Evolutionary conservation across 2,113 vertebrate genomes (phyloP), one percentile per base, ranked within the genome.

Genomic region (Istiophorus platypterus): DNA sequence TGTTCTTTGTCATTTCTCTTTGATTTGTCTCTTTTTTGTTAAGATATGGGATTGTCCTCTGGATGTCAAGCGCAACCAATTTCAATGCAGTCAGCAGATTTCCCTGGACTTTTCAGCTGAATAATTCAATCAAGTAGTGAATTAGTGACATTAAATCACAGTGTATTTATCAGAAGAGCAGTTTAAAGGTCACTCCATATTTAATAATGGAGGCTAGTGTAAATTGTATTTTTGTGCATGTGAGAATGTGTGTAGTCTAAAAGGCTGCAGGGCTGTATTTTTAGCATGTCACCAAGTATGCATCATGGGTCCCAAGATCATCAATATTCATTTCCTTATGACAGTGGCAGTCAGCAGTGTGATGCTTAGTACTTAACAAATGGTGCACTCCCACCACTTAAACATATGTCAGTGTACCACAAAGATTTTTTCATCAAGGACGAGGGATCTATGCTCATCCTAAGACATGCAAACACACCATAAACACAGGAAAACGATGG

Each of bases 251-350:
- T 69, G 74, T 72, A 56, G 63, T 54, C 69, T 76, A 76, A 90
- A 85, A 80, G 75, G 84, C 88, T 85, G 70, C 63, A 67, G 76
- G 89, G 77, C 41, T 73, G 65, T 82, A 74, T 82, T 90, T 87
- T 79, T 78, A 91, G 84, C 80, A 63, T 76, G 82, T 89, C 82
- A 90, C 79, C 85, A 79, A 80, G 75, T 80, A 83, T 85, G 86
- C 85, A 86, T 91, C 77, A 85, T 47, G 26, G 80, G 42, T 62
- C 76, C 85, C 15, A 7, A 76, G 76, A 86, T 92, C 85, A 93
- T 94, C 89, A 93, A 91, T 93, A 93, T 94, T 93, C 54, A 92
- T 93, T 91, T 86, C n/a, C 76, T 56, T 51, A 74, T 88, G 89
- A 92, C 89, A 90, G 92, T 74, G 56, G 79, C 68, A 90, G 88